A percentile compares a stretch with the other conserved stretches of the same genome.
Evolutionary conservation across 92 coral and sea anemone species (phyloP).

Genomic region (Isaurus tuberculatus): DNA sequence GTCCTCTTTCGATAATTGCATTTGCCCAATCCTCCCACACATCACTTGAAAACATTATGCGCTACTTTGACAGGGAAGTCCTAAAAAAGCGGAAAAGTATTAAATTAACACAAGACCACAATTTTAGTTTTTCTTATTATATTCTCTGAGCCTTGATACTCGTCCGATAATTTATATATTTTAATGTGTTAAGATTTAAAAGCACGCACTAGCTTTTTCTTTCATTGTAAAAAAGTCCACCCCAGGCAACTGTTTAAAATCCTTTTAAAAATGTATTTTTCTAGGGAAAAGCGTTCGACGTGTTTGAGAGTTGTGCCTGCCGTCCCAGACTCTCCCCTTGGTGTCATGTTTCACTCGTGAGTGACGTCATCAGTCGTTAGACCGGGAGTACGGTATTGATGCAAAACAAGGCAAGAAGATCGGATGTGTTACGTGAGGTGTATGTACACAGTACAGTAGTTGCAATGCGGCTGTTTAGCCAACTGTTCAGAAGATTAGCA

Average conservation of each 20-base stretch:
- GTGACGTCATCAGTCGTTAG: slow-evolving; percentile 20
- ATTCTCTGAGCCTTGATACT: too few species aligned
- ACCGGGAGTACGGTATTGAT: background rate
- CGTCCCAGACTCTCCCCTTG: background rate
- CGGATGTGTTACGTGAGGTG: background rate
- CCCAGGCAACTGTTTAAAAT: too few species aligned
- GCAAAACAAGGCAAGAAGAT: background rate
- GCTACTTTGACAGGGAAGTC: background rate
- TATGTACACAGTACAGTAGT: background rate
- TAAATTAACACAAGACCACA: too few species aligned
- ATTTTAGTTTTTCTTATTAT: too few species aligned
- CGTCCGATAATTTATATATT: too few species aligned
- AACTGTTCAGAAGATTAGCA: background rate
- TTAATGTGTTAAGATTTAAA: too few species aligned
- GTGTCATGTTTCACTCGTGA: background rate
- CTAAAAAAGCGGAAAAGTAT: too few species aligned
- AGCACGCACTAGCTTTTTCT: too few species aligned
- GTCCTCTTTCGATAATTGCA: background rate
- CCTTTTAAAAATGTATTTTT: too few species aligned
- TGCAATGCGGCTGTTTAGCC: background rate
- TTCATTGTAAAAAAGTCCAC: too few species aligned
- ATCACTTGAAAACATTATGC: background rate
- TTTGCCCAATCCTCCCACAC: too few species aligned
- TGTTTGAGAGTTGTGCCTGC: slow-evolving; percentile 3
- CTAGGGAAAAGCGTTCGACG: background rate